phyloP scores from a whole-genome alignment of 2,113 vertebrate species.

The Pongo pygmaeus region DNA sequence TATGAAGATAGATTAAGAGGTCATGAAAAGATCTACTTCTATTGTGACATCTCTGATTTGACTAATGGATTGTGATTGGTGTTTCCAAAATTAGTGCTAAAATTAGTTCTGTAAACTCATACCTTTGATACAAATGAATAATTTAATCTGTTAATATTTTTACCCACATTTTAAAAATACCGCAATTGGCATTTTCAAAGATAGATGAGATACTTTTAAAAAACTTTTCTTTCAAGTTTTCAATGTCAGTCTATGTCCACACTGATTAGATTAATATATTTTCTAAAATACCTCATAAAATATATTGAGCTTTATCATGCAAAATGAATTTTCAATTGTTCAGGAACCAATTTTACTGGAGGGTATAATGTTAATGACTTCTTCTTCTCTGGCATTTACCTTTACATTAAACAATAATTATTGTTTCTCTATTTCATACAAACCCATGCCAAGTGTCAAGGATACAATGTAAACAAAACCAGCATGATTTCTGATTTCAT shows the following conservation, averaged over 20 bases:
- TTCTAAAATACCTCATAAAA: background rate
- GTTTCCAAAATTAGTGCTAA: constrained; percentile 10
- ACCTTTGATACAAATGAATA: background rate
- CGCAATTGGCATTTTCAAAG: background rate
- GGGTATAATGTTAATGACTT: background rate
- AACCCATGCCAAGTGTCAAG: background rate
- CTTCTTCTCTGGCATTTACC: background rate
- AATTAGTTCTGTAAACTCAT: background rate
- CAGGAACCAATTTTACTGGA: background rate
- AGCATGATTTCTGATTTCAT: background rate
- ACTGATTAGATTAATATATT: background rate
- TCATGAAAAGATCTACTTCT: background rate
- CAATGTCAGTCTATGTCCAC: background rate
- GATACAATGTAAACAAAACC: background rate
- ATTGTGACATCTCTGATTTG: background rate
- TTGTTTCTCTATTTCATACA: background rate
- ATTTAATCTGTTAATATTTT: background rate
- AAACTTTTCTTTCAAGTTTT: background rate
- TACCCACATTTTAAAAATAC: background rate
- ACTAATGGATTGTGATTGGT: background rate
- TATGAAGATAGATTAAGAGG: background rate
- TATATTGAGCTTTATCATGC: background rate
- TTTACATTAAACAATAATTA: background rate
- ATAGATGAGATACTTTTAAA: background rate
- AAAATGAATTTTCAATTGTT: background rate